A percentile compares a stretch with the other conserved stretches of the same genome.
phyloP scores from a whole-genome alignment of 2,113 vertebrate genomes.

The Xenopus laevis region DNA sequence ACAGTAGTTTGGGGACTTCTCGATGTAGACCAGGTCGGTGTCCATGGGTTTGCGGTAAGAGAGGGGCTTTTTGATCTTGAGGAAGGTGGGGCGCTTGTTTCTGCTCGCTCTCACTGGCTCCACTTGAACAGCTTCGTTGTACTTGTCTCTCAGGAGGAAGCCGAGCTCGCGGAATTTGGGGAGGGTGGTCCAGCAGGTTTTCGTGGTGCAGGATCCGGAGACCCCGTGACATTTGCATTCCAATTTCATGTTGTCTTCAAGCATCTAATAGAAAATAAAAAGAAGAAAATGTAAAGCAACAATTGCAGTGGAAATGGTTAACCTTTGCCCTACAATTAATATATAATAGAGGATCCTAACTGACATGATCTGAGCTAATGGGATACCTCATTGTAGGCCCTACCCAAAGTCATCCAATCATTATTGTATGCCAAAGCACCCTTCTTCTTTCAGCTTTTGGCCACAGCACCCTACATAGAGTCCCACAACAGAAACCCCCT shows the following conservation, averaged over 20 bases:
- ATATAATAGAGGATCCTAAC: no score
- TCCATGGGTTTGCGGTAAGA: constrained; percentile 96
- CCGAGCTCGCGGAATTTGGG: constrained; percentile 96
- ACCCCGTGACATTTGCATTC: constrained; percentile 94
- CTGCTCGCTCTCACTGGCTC: constrained; percentile 89
- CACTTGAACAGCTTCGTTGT: constrained; percentile 87
- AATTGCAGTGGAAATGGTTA: no score
- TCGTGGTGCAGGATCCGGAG: constrained; percentile 94
- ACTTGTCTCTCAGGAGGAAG: constrained; percentile 94
- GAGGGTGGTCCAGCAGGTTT: constrained; percentile 97
- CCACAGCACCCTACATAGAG: no score
- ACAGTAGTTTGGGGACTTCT: constrained; percentile 95
- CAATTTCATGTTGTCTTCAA: constrained; percentile 89
- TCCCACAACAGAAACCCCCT: no score
- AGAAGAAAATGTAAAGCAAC: no score
- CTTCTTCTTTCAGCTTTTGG: no score
- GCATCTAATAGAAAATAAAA: constrained; percentile 62
- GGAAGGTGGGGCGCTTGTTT: constrained; percentile 90
- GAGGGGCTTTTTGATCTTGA: constrained; percentile 92
- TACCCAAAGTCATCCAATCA: no score
- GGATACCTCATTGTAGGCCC: no score
- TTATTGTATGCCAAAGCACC: no score
- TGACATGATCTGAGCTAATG: no score
- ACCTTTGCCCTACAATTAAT: no score
- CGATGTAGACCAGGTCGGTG: constrained; percentile 93